Evolutionary conservation across 2,888 invertebrate genomes (phyloP).

Genomic region (Lampropteryx suffumata): DNA sequence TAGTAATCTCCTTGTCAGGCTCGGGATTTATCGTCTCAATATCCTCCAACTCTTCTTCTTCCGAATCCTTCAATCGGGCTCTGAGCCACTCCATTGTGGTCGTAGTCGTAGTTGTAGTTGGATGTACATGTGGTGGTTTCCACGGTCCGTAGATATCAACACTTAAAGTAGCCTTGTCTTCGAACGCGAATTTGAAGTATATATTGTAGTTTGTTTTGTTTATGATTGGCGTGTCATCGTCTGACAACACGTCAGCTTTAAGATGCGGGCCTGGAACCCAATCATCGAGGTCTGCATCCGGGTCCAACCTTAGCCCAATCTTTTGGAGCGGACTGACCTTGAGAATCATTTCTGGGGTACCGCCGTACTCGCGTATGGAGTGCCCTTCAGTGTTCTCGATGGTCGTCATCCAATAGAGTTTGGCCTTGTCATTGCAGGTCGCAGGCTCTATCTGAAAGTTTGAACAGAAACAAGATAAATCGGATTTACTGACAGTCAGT

Average conservation of each 20-base stretch:
- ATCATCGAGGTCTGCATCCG: neutral
- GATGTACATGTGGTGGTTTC: neutral
- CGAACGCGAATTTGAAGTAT: slow-evolving; percentile 7
- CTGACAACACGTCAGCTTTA: neutral
- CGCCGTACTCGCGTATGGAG: neutral
- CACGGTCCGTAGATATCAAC: neutral
- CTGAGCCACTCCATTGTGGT: too few species aligned
- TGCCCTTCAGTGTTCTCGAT: slow-evolving; percentile 11
- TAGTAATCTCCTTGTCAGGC: too few species aligned
- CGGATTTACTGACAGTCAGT: too few species aligned
- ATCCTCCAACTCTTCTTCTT: too few species aligned
- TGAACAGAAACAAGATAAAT: too few species aligned
- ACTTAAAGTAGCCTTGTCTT: neutral
- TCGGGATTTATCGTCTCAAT: too few species aligned
- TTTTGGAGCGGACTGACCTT: neutral
- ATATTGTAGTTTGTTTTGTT: slow-evolving; percentile 1
- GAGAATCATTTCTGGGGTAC: slow-evolving; percentile 1
- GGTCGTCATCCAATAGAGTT: neutral
- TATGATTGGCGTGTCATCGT: neutral
- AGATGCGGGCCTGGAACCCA: slow-evolving; percentile 1
- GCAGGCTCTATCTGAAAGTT: neutral
- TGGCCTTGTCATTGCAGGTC: neutral
- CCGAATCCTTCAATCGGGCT: too few species aligned
- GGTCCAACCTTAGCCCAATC: neutral
- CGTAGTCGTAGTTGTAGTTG: too few species aligned